A percentile compares a stretch with the other conserved stretches of the same genome.
Conservation (phyloP, 2,888 invertebrate genomes). For the Drosophila multiciliata region DNA sequence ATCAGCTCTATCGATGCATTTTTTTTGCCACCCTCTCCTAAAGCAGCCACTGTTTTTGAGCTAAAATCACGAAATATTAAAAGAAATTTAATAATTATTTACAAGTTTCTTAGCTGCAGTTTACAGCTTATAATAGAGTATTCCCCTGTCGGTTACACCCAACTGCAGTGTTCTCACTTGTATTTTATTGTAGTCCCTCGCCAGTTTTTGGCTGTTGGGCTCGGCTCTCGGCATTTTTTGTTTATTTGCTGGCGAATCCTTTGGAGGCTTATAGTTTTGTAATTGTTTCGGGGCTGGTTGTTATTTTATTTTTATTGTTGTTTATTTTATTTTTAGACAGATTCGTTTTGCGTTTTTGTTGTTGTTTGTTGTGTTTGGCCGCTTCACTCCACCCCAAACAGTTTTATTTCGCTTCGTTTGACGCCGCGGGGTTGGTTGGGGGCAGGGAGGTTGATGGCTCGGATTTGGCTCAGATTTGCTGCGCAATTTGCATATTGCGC, state of each 20-base stretch:
- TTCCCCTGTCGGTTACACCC: neutral
- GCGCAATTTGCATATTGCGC: constrained; percentile 72
- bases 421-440: neutral
- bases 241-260: constrained; percentile 71
- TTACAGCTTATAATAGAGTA: neutral
- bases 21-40: neutral
- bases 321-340: constrained; percentile 62
- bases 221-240: constrained; percentile 49
- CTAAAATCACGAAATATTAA: neutral
- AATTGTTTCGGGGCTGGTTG: constrained; percentile 67
- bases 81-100: neutral
- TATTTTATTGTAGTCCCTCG: constrained; percentile 7
- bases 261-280: constrained; percentile 79
- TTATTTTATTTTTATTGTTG: constrained; percentile 53
- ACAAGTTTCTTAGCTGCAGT: neutral
- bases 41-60: neutral
- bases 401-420: constrained; percentile 43
- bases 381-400: constrained; percentile 44
- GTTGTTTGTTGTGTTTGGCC: neutral
- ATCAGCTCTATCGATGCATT: neutral
- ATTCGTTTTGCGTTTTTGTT: constrained; percentile 41
- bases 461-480: constrained; percentile 41
- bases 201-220: constrained; percentile 7
- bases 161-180: neutral
- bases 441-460: constrained; percentile 6